Percentiles rank a stretch among this genome's conserved stretches.
These are phyloP conservation scores for Macrosteles quadrilineatus DNA, from an alignment of 1,140 invertebrate species.

Conservation along the genomic window DNA sequence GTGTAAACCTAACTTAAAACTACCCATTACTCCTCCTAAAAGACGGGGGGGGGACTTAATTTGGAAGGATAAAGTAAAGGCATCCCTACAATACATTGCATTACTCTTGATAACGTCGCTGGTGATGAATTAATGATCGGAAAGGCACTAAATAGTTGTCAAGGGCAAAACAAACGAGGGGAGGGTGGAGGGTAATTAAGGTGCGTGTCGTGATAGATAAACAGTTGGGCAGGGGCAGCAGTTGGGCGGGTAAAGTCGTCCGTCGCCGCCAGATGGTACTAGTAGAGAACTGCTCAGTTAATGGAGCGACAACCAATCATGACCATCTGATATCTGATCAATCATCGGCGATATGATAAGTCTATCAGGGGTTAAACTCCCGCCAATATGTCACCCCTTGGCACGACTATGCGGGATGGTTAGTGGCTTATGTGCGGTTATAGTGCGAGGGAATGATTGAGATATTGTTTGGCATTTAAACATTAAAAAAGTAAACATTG, in stretches of 20 bases:
- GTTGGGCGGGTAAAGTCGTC: background rate
- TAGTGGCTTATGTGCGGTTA: too few relatives aligned
- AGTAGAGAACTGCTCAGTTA: background rate
- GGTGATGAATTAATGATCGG: slow-evolving; percentile 12
- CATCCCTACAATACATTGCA: slow-evolving; percentile 2
- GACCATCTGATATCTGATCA: slow-evolving; percentile 11
- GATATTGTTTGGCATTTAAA: too few relatives aligned
- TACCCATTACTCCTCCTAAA: too few relatives aligned
- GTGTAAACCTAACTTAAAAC: too few relatives aligned
- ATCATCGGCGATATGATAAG: slow-evolving; percentile 3
- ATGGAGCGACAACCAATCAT: slow-evolving; percentile 21
- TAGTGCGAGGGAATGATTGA: too few relatives aligned
- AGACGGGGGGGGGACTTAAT: too few relatives aligned
- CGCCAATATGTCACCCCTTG: background rate
- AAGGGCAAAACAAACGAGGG: slow-evolving; percentile 13
- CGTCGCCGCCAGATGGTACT: background rate
- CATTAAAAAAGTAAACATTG: too few relatives aligned
- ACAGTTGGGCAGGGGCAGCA: slow-evolving; percentile 5
- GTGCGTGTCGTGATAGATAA: slow-evolving; percentile 16
- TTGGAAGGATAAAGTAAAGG: too few relatives aligned
- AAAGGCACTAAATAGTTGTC: slow-evolving; percentile 7
- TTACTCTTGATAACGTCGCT: slow-evolving; percentile 8
- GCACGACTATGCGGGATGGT: too few relatives aligned
- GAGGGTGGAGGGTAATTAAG: slow-evolving; percentile 7
- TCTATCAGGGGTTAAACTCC: slow-evolving; percentile 5